Conservation (phyloP, 2,797 vertebrate genomes). For the Furcifer pardalis region DNA sequence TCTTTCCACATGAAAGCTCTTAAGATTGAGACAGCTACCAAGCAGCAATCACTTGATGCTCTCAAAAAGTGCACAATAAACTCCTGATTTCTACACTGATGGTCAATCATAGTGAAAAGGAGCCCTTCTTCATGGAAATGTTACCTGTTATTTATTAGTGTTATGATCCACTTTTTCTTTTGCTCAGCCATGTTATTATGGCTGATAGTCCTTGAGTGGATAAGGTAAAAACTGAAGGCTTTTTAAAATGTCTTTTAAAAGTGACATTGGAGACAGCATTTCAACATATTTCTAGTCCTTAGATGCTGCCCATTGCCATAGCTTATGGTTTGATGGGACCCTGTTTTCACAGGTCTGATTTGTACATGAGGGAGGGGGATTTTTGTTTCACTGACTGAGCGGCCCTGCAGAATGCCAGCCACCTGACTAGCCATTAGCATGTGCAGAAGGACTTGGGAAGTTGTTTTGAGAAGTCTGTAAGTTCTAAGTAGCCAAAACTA, state of each 20-base stretch:
- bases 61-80: constrained; percentile 19
- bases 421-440: not conserved
- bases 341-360: not conserved
- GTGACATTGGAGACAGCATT: not conserved
- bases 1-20: constrained; percentile 14
- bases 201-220: not conserved
- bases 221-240: not conserved
- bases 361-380: not conserved
- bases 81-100: constrained; percentile 11
- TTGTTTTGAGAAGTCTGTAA: not conserved
- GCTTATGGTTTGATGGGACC: not conserved
- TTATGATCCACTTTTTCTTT: constrained; percentile 27
- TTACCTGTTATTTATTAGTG: constrained; percentile 24
- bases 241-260: constrained; percentile 2
- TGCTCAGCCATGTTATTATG: constrained; percentile 10
- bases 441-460: not conserved
- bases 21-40: constrained; percentile 5
- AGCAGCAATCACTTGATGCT: constrained; percentile 6
- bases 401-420: not conserved
- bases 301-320: not conserved
- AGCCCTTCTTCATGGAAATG: not conserved
- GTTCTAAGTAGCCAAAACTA: not conserved
- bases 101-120: constrained; percentile 21
- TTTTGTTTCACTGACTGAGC: not conserved
- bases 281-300: not conserved